These are phyloP conservation scores for Kradibia gibbosae DNA, from an alignment of 1,140 invertebrate genomes.

Conservation along the genomic window DNA sequence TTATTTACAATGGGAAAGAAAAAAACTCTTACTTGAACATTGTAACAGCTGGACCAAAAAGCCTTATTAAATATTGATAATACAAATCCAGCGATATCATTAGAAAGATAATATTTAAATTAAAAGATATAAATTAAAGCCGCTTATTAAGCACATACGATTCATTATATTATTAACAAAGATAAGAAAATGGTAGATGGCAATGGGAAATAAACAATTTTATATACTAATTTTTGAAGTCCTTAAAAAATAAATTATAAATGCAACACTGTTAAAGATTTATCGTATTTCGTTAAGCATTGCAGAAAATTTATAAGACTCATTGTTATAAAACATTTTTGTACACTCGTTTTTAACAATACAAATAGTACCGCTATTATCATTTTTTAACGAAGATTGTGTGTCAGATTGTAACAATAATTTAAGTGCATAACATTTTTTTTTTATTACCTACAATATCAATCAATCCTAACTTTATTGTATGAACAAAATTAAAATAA, in stretches of 20 bases:
- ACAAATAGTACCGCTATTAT: constrained; percentile 30
- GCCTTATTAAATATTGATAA: constrained; percentile 56
- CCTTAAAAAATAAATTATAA: constrained; percentile 21
- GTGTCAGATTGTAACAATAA: constrained; percentile 15
- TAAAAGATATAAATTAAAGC: constrained; percentile 53
- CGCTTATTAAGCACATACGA: constrained; percentile 58
- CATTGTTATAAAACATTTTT: constrained; percentile 48
- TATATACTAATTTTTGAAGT: not conserved
- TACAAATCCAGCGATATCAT: too few species aligned
- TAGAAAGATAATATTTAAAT: constrained; percentile 6
- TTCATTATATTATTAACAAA: not conserved
- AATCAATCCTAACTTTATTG: constrained; percentile 14
- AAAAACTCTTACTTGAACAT: constrained; percentile 35
- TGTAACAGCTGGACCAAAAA: constrained; percentile 58
- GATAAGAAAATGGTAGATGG: constrained; percentile 22
- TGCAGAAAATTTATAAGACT: constrained; percentile 31
- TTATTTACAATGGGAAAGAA: constrained; percentile 9
- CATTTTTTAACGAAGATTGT: constrained; percentile 31
- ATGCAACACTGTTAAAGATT: constrained; percentile 2
- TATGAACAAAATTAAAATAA: constrained; percentile 21
- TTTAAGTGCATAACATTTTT: constrained; percentile 34
- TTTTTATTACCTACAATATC: not conserved
- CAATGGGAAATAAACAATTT: constrained; percentile 27
- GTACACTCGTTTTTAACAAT: constrained; percentile 48
- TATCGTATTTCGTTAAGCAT: constrained; percentile 12